These are phyloP conservation scores for Dendrophyllia cribrosa DNA, from an alignment of 64 coral and sea anemone genomes.

Conservation along the genomic window DNA sequence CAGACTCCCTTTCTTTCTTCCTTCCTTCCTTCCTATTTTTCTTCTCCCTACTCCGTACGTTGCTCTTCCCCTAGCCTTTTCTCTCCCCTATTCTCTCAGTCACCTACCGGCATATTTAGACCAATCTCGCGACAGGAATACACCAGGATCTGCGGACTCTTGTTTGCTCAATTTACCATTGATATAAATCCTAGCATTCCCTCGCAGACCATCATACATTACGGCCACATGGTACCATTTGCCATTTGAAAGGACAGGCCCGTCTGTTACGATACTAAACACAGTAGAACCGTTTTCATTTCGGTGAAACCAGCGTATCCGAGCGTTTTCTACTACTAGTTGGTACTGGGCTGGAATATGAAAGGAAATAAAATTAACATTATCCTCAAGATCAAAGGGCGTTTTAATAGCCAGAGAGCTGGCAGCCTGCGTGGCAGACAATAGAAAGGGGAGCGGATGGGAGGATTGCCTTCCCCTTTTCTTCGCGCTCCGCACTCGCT, in stretches of 20 bases:
- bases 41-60: too few species aligned
- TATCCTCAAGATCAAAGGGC: too few species aligned
- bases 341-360: slow-evolving; percentile 81
- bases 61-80: background rate
- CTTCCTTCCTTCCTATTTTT: too few species aligned
- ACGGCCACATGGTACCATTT: slow-evolving; percentile 80
- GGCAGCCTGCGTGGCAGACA: too few species aligned
- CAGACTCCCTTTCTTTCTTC: too few species aligned
- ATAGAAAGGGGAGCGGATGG: too few species aligned
- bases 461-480: too few species aligned
- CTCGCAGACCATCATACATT: slow-evolving; percentile 83
- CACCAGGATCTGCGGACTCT: slow-evolving; percentile 86
- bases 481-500: too few species aligned
- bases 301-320: slow-evolving; percentile 94
- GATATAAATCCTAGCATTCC: slow-evolving; percentile 75
- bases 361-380: background rate
- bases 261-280: slow-evolving; percentile 93
- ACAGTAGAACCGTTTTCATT: slow-evolving; percentile 91
- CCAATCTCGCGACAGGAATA: slow-evolving; percentile 94
- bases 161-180: slow-evolving; percentile 88
- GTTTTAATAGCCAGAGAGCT: too few species aligned
- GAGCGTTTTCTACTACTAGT: slow-evolving; percentile 78
- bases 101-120: slow-evolving; percentile 85
- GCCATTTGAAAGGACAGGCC: slow-evolving; percentile 70
- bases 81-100: background rate